These are phyloP conservation scores for Nycticorax nycticorax DNA, from an alignment of 2,113 vertebrate species.

Conservation along the genomic window DNA sequence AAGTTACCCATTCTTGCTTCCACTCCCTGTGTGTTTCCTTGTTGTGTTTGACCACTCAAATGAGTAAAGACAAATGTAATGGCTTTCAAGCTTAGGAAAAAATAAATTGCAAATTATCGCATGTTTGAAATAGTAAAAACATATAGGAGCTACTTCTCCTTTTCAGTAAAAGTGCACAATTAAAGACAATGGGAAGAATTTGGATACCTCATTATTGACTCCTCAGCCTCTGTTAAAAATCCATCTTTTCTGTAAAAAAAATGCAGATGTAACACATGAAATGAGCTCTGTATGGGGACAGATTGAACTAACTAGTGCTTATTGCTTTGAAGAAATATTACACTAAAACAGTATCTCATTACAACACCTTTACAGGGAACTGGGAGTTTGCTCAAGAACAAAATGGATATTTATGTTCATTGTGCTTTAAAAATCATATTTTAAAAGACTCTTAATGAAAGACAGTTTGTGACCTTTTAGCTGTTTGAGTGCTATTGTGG, in stretches of 20 bases:
- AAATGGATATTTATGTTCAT: constrained; percentile 59
- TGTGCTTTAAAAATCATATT: constrained; percentile 55
- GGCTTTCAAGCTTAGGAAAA: not conserved
- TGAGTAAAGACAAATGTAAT: not conserved
- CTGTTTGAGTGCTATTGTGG: constrained; percentile 55
- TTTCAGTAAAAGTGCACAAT: not conserved
- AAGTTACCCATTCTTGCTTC: not conserved
- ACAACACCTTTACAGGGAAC: constrained; percentile 54
- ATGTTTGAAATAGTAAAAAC: not conserved
- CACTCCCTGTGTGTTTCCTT: not conserved
- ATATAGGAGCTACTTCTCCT: not conserved
- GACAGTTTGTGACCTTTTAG: constrained; percentile 70
- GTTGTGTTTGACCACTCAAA: not conserved
- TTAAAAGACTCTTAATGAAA: constrained; percentile 54
- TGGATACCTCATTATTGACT: not conserved
- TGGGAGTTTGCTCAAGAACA: constrained; percentile 52
- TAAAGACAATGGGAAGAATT: not conserved
- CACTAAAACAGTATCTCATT: constrained; percentile 48
- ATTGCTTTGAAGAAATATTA: constrained; percentile 52
- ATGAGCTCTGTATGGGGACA: not conserved
- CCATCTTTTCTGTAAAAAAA: not conserved
- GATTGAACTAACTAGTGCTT: not conserved
- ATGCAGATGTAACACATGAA: not conserved
- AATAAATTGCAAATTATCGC: not conserved
- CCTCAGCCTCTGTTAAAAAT: not conserved